Conservation (phyloP, 2,113 vertebrate genomes). For the Hystrix brachyura region DNA sequence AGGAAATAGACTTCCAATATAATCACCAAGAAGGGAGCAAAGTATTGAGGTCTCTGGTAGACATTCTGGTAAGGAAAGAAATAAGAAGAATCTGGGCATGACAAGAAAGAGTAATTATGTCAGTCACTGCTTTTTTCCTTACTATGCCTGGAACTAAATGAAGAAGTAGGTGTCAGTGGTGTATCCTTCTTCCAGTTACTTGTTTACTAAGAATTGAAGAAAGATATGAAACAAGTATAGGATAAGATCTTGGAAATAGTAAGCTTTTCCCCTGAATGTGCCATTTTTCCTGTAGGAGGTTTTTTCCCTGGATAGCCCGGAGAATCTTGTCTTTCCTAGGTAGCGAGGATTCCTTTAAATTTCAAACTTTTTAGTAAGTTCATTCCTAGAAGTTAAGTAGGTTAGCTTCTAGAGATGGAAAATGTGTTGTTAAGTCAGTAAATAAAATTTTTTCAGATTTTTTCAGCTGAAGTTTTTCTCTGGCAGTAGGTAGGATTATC, state of each 20-base stretch:
- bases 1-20: neutral
- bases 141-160: neutral
- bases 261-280: neutral
- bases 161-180: neutral
- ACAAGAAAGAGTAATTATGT: neutral
- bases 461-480: slow-evolving; percentile 54
- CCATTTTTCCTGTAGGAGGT: neutral
- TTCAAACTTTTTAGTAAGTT: slow-evolving; percentile 2
- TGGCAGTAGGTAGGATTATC: neutral
- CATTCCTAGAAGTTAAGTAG: slow-evolving; percentile 40
- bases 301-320: neutral
- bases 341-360: neutral
- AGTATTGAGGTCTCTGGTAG: neutral
- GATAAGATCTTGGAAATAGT: neutral
- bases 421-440: slow-evolving; percentile 72
- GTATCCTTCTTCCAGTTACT: neutral
- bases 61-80: neutral
- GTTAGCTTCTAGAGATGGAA: slow-evolving; percentile 76
- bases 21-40: neutral
- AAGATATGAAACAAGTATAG: neutral
- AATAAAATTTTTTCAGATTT: slow-evolving; percentile 66
- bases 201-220: neutral
- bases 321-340: neutral
- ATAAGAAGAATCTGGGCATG: neutral
- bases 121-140: neutral